Conservation (phyloP, 1,140 invertebrate species). For the Neodiprion virginianus region DNA sequence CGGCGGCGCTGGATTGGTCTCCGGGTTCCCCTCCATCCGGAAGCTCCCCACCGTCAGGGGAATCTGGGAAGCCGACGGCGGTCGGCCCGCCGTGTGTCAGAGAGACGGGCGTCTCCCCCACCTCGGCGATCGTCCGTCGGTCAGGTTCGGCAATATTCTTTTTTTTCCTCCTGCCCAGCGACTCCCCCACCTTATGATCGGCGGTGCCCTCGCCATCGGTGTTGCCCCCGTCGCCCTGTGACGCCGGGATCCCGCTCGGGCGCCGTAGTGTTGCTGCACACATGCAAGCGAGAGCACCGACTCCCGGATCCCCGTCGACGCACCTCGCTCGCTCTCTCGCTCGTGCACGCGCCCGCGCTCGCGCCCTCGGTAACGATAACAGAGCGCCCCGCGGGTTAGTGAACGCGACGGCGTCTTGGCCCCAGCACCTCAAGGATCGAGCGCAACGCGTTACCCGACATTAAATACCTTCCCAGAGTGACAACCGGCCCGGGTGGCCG, state of each 20-base stretch:
- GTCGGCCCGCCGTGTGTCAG: background rate
- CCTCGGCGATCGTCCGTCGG: conserved; percentile 17
- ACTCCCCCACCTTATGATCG: conserved; percentile 45
- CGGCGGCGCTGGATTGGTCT: background rate
- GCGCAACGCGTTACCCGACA: no score
- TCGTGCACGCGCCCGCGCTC: background rate
- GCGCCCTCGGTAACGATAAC: background rate
- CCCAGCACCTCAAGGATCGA: background rate
- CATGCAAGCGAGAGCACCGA: conserved; percentile 62
- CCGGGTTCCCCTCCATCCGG: background rate
- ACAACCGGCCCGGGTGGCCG: no score
- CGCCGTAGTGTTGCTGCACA: conserved; percentile 59
- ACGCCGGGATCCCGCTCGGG: conserved; percentile 38
- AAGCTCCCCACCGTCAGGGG: background rate
- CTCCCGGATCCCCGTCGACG: conserved; percentile 29
- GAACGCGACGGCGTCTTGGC: background rate
- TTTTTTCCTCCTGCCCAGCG: conserved; percentile 17
- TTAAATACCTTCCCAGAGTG: no score
- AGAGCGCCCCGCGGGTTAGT: conserved; percentile 8
- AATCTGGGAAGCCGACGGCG: background rate
- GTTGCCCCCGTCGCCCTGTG: conserved; percentile 37
- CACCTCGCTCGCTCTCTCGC: background rate
- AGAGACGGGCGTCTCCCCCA: conserved; percentile 13
- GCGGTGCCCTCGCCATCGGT: conserved; percentile 35
- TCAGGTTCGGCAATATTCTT: conserved; percentile 16